A percentile compares a stretch with the other conserved stretches of the same genome.
Conservation (phyloP, 1,140 invertebrate species). For the Heliconius eleuchia region DNA sequence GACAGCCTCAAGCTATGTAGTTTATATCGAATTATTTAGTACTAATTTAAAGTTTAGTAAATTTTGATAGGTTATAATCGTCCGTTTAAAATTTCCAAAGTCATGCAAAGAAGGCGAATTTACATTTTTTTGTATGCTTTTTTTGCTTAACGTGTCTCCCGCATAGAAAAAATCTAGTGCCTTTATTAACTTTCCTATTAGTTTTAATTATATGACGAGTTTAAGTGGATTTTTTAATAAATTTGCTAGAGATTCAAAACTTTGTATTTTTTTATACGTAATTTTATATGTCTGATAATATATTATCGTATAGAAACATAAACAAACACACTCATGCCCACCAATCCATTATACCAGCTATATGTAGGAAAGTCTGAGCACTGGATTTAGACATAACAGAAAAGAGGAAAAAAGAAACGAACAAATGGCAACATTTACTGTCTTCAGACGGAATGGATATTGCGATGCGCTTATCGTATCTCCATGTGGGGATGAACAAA, state of each 20-base stretch:
- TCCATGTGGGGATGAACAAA: conserved; percentile 73
- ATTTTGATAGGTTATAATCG: conserved; percentile 42
- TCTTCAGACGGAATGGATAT: conserved; percentile 60
- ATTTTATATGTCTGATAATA: background rate
- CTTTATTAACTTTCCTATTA: background rate
- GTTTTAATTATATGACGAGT: no score
- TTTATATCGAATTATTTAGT: conserved; percentile 31
- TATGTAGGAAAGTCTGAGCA: conserved; percentile 47
- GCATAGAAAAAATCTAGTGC: background rate
- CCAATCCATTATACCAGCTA: conserved; percentile 6
- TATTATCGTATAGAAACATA: background rate
- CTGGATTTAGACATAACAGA: conserved; percentile 60
- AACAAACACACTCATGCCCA: background rate
- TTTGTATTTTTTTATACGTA: no score
- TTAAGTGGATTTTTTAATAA: no score
- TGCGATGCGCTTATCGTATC: conserved; percentile 63
- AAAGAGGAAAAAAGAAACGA: conserved; percentile 48
- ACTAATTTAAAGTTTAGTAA: conserved; percentile 25
- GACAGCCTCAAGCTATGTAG: conserved; percentile 35
- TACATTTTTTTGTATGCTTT: conserved; percentile 22
- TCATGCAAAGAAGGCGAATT: conserved; percentile 38
- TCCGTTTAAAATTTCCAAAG: conserved; percentile 30
- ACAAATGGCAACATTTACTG: conserved; percentile 66
- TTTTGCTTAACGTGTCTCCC: background rate
- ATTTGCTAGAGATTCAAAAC: no score